These are phyloP conservation scores for Alloplasta piceator DNA, from an alignment of 2,888 invertebrate genomes.

Conservation along the genomic window DNA sequence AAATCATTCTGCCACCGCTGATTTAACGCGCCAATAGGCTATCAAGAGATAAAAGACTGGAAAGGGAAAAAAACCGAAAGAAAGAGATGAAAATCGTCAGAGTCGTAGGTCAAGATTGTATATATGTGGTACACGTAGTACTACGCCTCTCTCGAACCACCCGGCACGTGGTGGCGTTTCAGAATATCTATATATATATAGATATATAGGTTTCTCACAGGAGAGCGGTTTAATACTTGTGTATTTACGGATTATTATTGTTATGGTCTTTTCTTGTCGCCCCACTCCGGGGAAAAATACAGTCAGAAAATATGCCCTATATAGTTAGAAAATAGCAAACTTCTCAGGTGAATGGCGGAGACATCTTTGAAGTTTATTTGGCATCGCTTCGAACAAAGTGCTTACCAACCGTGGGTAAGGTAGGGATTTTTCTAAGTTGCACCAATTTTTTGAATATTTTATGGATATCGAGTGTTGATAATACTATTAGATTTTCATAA, in stretches of 20 bases:
- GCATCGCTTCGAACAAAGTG: no score
- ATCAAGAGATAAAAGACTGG: slow-evolving; percentile 14
- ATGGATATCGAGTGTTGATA: no score
- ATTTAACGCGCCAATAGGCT: slow-evolving; percentile 10
- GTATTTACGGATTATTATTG: slow-evolving; percentile 70
- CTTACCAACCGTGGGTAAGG: no score
- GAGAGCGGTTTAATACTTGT: slow-evolving; percentile 65
- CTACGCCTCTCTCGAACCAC: slow-evolving; percentile 54
- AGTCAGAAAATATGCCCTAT: slow-evolving; percentile 20
- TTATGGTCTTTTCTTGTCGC: slow-evolving; percentile 62
- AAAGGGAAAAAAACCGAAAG: slow-evolving; percentile 21
- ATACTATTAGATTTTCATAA: no score
- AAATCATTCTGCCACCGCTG: neutral
- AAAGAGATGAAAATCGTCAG: slow-evolving; percentile 59
- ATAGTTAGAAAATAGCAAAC: slow-evolving; percentile 11
- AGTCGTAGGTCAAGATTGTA: slow-evolving; percentile 77
- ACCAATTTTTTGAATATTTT: no score
- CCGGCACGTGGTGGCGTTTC: slow-evolving; percentile 67
- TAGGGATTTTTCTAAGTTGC: no score
- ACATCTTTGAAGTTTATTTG: slow-evolving; percentile 17
- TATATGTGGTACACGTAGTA: slow-evolving; percentile 68
- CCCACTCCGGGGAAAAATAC: slow-evolving; percentile 56
- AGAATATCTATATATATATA: slow-evolving; percentile 41
- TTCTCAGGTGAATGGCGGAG: slow-evolving; percentile 14
- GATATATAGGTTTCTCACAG: slow-evolving; percentile 64